These are phyloP conservation scores for Ramphastos sulfuratus DNA, from an alignment of 2,113 vertebrate genomes.

Conservation along the genomic window DNA sequence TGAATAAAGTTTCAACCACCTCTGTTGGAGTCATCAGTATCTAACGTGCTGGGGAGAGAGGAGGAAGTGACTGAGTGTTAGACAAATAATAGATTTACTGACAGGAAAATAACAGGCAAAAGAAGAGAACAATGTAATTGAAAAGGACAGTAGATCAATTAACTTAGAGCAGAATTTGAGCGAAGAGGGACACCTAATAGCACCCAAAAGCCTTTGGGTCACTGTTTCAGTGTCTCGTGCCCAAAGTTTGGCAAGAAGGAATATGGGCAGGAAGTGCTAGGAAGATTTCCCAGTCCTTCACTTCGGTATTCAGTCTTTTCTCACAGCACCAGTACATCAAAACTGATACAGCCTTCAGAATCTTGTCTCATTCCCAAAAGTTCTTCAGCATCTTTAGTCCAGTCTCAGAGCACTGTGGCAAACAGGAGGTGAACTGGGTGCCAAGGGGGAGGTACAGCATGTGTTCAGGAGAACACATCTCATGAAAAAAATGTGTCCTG, in stretches of 20 bases:
- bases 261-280: not conserved
- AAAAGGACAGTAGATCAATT: not conserved
- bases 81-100: not conserved
- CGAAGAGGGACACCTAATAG: not conserved
- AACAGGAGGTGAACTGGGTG: not conserved
- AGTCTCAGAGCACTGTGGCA: not conserved
- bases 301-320: not conserved
- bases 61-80: not conserved
- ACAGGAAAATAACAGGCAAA: not conserved
- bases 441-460: not conserved
- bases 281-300: not conserved
- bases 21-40: conserved; percentile 28
- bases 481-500: not conserved
- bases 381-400: not conserved
- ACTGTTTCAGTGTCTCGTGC: not conserved
- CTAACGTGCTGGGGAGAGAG: not conserved
- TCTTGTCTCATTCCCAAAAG: not conserved
- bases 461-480: not conserved
- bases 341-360: not conserved
- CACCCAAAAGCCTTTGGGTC: not conserved
- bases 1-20: conserved; percentile 47
- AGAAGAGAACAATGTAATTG: not conserved
- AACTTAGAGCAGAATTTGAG: not conserved
- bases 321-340: not conserved
- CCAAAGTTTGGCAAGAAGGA: not conserved